phyloP scores from a whole-genome alignment of 1,140 invertebrate species.

The Pollicipes pollicipes region DNA sequence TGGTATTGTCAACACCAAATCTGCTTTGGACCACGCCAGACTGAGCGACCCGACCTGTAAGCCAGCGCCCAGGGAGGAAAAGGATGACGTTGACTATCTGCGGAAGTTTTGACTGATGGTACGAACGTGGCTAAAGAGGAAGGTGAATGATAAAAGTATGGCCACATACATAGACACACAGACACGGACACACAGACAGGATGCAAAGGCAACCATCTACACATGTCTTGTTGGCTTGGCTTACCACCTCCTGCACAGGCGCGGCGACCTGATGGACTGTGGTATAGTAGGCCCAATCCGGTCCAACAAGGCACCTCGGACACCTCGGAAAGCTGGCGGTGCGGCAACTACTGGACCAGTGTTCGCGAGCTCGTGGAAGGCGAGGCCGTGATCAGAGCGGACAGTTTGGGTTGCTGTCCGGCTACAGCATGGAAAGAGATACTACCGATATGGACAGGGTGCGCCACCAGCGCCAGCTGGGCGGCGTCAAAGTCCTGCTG shows the following conservation, averaged over 20 bases:
- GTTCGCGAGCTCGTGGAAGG: slow-evolving; percentile 9
- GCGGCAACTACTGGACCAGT: too few species aligned
- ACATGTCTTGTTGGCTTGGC: slow-evolving; percentile 3
- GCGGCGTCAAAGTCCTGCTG: neutral
- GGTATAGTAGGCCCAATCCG: neutral
- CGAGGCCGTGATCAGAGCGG: slow-evolving; percentile 8
- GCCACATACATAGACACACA: slow-evolving; percentile 6
- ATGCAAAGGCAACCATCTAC: neutral
- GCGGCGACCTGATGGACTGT: slow-evolving; percentile 3
- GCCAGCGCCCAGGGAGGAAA: slow-evolving; percentile 4
- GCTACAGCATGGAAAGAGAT: slow-evolving; percentile 3
- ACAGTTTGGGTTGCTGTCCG: slow-evolving; percentile 8
- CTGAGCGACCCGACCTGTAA: slow-evolving; percentile 7
- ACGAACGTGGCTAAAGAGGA: slow-evolving; percentile 3
- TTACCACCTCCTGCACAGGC: slow-evolving; percentile 7
- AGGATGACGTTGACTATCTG: slow-evolving; percentile 5
- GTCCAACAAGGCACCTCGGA: slow-evolving; percentile 8
- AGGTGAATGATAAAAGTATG: slow-evolving; percentile 5
- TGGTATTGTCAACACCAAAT: too few species aligned
- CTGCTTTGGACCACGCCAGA: neutral
- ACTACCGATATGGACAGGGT: slow-evolving; percentile 6
- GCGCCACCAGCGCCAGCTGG: slow-evolving; percentile 6
- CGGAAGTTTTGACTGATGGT: slow-evolving; percentile 8
- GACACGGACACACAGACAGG: too few species aligned
- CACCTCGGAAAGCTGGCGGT: slow-evolving; percentile 8